A percentile compares a stretch with the other conserved stretches of the same genome.
Evolutionary conservation across 2,113 vertebrate genomes (phyloP).

Genomic region (Phylloscopus whistleri): DNA sequence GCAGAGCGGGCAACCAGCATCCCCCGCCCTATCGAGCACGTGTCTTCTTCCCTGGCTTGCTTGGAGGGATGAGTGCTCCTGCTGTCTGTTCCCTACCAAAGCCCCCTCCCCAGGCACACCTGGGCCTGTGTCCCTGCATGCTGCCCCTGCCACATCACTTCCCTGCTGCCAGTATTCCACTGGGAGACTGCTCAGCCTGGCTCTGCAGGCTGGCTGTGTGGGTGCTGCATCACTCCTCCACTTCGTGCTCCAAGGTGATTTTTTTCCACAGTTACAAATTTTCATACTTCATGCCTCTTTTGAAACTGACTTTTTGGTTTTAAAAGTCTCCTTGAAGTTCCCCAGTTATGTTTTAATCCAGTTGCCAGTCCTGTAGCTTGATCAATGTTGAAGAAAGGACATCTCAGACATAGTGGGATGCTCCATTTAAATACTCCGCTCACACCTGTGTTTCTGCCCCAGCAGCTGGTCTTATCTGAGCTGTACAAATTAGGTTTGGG

Average conservation of each 20-base stretch:
- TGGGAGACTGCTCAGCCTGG: background rate
- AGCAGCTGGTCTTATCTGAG: background rate
- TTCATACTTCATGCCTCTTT: background rate
- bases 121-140: rapidly evolving
- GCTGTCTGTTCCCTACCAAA: background rate
- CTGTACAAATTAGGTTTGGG: background rate
- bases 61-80: background rate
- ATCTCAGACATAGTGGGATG: background rate
- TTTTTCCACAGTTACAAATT: background rate
- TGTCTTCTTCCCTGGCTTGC: background rate
- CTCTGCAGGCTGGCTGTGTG: background rate
- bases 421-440: background rate
- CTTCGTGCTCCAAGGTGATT: background rate
- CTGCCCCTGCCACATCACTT: background rate
- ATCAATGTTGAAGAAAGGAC: background rate
- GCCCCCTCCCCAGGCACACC: rapidly evolving
- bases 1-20: background rate
- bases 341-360: background rate
- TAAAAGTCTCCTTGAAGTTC: background rate
- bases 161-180: background rate
- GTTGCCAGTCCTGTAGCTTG: background rate
- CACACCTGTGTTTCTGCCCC: background rate
- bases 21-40: rapidly evolving
- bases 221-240: background rate
- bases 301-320: background rate